These are phyloP conservation scores for Porites cylindrica DNA, from an alignment of 92 coral and sea anemone species.

Conservation along the genomic window DNA sequence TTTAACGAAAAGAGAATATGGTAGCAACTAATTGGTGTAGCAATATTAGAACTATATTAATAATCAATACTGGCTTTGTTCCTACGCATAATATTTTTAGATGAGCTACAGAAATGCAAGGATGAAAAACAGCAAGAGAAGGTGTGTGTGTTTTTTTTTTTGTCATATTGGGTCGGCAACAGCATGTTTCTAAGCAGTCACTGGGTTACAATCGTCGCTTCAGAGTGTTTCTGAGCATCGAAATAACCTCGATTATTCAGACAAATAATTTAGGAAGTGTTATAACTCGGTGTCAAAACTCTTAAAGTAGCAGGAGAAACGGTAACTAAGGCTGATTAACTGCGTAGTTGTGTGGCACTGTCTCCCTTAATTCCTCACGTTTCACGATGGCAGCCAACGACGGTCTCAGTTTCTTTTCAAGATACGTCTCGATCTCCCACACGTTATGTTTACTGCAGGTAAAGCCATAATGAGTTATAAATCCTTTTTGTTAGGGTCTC, in stretches of 20 bases:
- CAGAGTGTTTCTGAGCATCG: no score
- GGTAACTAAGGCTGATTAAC: not conserved
- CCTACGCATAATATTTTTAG: conserved; percentile 2
- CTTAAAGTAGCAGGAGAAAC: not conserved
- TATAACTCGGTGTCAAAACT: not conserved
- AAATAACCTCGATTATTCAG: no score
- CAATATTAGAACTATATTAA: not conserved
- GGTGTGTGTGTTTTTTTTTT: not conserved
- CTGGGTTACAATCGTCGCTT: not conserved
- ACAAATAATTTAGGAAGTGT: not conserved
- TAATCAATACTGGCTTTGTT: not conserved
- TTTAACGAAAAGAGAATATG: not conserved
- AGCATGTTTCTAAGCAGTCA: not conserved
- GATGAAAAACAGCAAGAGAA: conserved; percentile 10
- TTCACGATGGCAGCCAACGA: not conserved
- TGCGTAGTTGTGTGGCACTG: no score
- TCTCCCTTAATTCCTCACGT: not conserved
- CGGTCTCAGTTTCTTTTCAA: not conserved
- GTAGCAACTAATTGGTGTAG: not conserved
- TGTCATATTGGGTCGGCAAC: not conserved
- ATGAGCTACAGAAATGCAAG: conserved; percentile 22
- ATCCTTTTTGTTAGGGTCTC: not conserved
- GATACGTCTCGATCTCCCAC: not conserved
- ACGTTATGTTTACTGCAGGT: conserved; percentile 14
- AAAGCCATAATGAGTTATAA: not conserved